Conservation (phyloP, 2,113 vertebrate species). For the Eurystomus gularis region DNA sequence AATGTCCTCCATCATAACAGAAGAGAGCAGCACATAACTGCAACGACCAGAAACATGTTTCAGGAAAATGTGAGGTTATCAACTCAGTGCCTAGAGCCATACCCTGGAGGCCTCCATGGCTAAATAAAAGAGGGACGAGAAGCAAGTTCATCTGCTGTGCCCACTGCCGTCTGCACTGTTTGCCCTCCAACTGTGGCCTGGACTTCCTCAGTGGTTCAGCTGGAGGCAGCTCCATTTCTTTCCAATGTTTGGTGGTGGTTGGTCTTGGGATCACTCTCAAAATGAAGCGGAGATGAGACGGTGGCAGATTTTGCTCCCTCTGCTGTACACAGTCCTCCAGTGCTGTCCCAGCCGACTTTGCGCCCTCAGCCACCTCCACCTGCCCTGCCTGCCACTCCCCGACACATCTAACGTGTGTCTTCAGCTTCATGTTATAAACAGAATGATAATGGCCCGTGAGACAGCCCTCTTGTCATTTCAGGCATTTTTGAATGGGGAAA, state of each 20-base stretch:
- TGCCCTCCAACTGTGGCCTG: neutral
- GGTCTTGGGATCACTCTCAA: neutral
- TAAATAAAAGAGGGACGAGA: neutral
- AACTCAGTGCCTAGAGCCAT: rapidly evolving
- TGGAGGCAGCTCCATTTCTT: neutral
- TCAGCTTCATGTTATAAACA: neutral
- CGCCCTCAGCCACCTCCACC: neutral
- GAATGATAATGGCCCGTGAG: neutral
- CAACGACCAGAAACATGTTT: neutral
- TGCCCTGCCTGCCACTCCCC: neutral
- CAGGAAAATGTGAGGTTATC: neutral
- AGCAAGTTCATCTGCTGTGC: neutral
- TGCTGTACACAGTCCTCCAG: slow-evolving; percentile 45
- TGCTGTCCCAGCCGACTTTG: neutral
- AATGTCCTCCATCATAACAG: neutral
- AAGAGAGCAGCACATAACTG: neutral
- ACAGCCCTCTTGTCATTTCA: neutral
- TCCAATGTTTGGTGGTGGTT: neutral
- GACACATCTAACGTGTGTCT: neutral
- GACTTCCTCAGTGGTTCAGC: neutral
- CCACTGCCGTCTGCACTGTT: rapidly evolving
- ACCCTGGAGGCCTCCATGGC: neutral
- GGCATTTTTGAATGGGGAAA: neutral
- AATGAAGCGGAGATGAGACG: neutral
- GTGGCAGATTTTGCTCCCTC: slow-evolving; percentile 60